Conservation (phyloP, 2,888 invertebrate species). For the Pseudeuparius sepicola region DNA sequence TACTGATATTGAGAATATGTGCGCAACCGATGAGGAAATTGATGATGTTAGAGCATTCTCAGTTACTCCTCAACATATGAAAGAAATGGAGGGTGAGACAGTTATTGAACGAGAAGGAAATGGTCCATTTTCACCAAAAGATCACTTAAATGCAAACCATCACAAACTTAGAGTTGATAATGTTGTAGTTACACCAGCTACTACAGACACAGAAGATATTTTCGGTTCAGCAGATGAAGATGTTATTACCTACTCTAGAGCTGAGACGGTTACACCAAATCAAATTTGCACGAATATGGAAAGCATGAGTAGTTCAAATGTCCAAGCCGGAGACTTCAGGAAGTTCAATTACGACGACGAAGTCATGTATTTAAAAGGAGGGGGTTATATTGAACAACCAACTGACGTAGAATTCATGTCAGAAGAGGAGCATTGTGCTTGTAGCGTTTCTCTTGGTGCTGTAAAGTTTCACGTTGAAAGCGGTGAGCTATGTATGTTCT, state of each 20-base stretch:
- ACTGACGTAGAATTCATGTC: no score
- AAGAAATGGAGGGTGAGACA: slow-evolving; percentile 28
- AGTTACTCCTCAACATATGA: slow-evolving; percentile 30
- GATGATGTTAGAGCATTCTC: slow-evolving; percentile 21
- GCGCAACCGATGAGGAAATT: slow-evolving; percentile 32
- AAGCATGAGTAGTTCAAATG: slow-evolving; percentile 37
- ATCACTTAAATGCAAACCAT: slow-evolving; percentile 19
- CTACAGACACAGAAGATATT: slow-evolving; percentile 42
- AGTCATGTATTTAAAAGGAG: slow-evolving; percentile 43
- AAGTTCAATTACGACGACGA: slow-evolving; percentile 41
- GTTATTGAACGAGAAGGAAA: slow-evolving; percentile 32
- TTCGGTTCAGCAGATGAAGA: slow-evolving; percentile 40
- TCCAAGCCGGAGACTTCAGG: slow-evolving; percentile 39
- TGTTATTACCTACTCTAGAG: slow-evolving; percentile 25
- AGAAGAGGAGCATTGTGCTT: slow-evolving; percentile 23
- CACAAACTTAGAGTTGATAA: slow-evolving; percentile 19
- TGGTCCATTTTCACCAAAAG: slow-evolving; percentile 28
- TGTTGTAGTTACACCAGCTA: slow-evolving; percentile 20
- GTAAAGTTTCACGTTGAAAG: neutral
- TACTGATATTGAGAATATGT: slow-evolving; percentile 40
- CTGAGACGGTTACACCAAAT: slow-evolving; percentile 33
- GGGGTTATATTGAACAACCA: slow-evolving; percentile 29
- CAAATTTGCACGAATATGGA: slow-evolving; percentile 39
- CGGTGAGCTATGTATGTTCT: slow-evolving; percentile 1
- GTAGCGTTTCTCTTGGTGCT: no score